These are phyloP conservation scores for Aix galericulata DNA, from an alignment of 2,113 vertebrate genomes.

Conservation along the genomic window DNA sequence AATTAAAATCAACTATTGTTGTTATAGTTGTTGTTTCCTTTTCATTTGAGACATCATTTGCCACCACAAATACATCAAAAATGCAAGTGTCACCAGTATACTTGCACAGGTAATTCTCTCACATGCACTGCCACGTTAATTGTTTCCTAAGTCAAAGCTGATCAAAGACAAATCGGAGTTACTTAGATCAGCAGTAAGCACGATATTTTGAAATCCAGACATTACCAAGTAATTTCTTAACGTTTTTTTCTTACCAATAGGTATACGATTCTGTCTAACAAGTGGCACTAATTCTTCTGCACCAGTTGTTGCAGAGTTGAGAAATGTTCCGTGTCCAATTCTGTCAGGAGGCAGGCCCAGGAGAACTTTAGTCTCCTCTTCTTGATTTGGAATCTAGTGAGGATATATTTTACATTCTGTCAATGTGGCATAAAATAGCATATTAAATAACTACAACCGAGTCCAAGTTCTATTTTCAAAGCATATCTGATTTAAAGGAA, in stretches of 20 bases:
- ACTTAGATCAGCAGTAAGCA: not conserved
- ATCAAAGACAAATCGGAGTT: not conserved
- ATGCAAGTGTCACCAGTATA: fast-evolving
- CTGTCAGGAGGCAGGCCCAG: conserved; percentile 85
- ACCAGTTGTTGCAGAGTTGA: conserved; percentile 79
- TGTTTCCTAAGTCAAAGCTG: not conserved
- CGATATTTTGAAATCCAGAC: not conserved
- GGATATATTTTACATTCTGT: conserved; percentile 35
- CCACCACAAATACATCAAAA: not conserved
- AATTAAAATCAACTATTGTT: not conserved
- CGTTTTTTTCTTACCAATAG: conserved; percentile 82
- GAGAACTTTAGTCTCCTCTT: conserved; percentile 87
- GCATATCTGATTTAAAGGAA: not conserved
- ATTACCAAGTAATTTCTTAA: not conserved
- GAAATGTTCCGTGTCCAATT: conserved; percentile 96
- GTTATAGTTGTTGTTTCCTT: not conserved
- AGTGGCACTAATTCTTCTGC: conserved; percentile 85
- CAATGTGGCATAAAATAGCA: not conserved
- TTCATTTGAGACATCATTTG: not conserved
- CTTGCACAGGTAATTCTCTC: not conserved
- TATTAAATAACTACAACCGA: not conserved
- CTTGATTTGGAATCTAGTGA: conserved; percentile 86
- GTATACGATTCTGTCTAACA: conserved; percentile 84
- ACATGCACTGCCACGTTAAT: fast-evolving
- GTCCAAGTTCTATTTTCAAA: not conserved